Base-by-base conservation (phyloP, 2,113 vertebrate species). In the Copsychus sechellarum region DNA sequence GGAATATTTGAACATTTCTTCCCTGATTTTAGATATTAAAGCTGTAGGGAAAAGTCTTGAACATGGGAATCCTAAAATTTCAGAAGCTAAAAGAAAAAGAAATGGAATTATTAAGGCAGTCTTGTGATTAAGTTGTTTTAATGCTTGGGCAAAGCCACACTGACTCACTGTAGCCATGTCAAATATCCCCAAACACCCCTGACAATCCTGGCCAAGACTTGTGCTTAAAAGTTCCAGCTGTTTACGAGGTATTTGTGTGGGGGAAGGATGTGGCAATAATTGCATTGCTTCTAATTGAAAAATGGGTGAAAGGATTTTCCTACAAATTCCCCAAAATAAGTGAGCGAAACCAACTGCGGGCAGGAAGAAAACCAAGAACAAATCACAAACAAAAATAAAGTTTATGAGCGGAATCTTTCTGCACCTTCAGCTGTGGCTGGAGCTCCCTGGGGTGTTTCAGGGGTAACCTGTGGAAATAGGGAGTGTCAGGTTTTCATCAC, bases 161-260 rank as follows among this genome's bases (percentile, higher is more conserved):
- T 96, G 95, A 95, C 79, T 96, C 93, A 94, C 31, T 95, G 72
- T 92, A 92, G 90, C 92, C 67, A 78, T 83, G 74, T 54, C 58
- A 28, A 80, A 29, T 40, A 83, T 88, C 79, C 88, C 81, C 81
- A 94, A 95, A 91, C 91, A 80, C 62, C 81, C 64, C 71, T 81
- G 84, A 81, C 45, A 80, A 57, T 42, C 47, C 26, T 81, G 51
- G 92, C 96, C 90, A 94, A 90, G 50, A 43, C 40, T 31, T 92
- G 23, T 64, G 12, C 34, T 94, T 95, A 95, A 81, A 93, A 71
- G 67, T 74, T 83, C 71, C 95, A 95, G 92, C 92, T 96, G 95
- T 95, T 96, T 90, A 90, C 0, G 2, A 88, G 85, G 34, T 71
- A 95, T 94, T 93, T 86, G 69, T 94, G 67, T 78, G 71, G 29